A percentile compares a stretch with the other conserved stretches of the same genome.
Conservation (phyloP, 2,888 invertebrate genomes). For the Anticlea derivata region DNA sequence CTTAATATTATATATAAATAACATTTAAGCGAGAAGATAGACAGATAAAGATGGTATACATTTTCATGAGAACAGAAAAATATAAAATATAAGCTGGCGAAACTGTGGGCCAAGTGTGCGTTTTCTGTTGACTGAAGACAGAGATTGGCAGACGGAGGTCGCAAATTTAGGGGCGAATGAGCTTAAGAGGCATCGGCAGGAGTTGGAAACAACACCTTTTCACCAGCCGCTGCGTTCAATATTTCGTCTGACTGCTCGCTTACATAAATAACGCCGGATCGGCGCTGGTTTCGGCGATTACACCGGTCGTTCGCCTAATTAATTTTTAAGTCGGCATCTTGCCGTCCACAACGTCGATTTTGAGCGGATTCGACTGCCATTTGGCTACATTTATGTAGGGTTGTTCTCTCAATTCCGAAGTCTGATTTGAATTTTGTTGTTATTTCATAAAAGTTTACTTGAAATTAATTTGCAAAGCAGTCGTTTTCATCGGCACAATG, state of each 20-base stretch:
- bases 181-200: constrained; percentile 50
- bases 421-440: constrained; percentile 53
- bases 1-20: constrained; percentile 73
- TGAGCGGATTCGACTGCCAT: constrained; percentile 71
- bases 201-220: constrained; percentile 57
- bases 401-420: constrained; percentile 55
- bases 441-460: constrained; percentile 48
- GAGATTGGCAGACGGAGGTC: constrained; percentile 58
- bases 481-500: constrained; percentile 23
- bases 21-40: constrained; percentile 71
- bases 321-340: constrained; percentile 81
- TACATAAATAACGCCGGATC: constrained; percentile 66
- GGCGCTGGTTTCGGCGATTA: constrained; percentile 72
- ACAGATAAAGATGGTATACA: constrained; percentile 72
- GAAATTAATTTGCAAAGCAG: constrained; percentile 47
- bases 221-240: constrained; percentile 52
- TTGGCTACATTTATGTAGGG: constrained; percentile 61
- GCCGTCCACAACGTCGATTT: constrained; percentile 63
- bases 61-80: constrained; percentile 71
- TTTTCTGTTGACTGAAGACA: constrained; percentile 59
- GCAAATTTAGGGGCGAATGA: constrained; percentile 38
- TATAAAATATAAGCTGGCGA: constrained; percentile 63
- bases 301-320: constrained; percentile 82
- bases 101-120: constrained; percentile 64
- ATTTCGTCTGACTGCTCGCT: constrained; percentile 55